Conservation (phyloP, 1,140 invertebrate species). For the Ptiloglossa arizonensis region DNA sequence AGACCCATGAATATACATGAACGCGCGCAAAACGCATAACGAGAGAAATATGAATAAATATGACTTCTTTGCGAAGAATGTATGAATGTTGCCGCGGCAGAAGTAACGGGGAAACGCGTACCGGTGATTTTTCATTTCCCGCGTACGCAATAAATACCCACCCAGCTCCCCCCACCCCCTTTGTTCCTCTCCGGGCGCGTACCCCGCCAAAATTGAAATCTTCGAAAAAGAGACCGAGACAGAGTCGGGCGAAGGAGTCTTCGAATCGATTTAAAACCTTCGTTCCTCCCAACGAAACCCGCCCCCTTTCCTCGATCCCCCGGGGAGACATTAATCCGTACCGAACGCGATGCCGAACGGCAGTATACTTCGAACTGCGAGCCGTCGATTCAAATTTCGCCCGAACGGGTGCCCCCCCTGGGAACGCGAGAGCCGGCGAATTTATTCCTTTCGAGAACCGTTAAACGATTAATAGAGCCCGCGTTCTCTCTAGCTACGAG, state of each 20-base stretch:
- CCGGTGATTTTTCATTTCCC: constrained; percentile 60
- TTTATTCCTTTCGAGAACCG: too few species aligned
- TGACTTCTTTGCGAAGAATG: constrained; percentile 48
- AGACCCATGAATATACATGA: constrained; percentile 58
- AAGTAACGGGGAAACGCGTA: constrained; percentile 45
- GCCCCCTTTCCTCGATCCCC: not conserved
- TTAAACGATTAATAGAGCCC: too few species aligned
- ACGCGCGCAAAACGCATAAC: constrained; percentile 54
- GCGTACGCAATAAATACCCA: constrained; percentile 30
- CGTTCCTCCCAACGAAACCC: not conserved
- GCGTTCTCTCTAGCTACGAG: too few species aligned
- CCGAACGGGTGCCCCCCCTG: too few species aligned
- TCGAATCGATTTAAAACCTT: not conserved
- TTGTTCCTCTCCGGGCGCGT: too few species aligned
- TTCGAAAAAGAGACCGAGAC: not conserved
- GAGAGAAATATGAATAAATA: constrained; percentile 58
- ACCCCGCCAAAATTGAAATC: constrained; percentile 38
- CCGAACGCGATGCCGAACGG: not conserved
- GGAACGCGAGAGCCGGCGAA: too few species aligned
- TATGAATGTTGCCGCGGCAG: constrained; percentile 49
- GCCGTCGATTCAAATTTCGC: not conserved
- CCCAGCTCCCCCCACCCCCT: too few species aligned
- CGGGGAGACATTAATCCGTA: not conserved
- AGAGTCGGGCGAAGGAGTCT: not conserved
- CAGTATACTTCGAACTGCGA: not conserved